phyloP scores from a whole-genome alignment of 2,797 vertebrate species.

The Onychomys torridus region DNA sequence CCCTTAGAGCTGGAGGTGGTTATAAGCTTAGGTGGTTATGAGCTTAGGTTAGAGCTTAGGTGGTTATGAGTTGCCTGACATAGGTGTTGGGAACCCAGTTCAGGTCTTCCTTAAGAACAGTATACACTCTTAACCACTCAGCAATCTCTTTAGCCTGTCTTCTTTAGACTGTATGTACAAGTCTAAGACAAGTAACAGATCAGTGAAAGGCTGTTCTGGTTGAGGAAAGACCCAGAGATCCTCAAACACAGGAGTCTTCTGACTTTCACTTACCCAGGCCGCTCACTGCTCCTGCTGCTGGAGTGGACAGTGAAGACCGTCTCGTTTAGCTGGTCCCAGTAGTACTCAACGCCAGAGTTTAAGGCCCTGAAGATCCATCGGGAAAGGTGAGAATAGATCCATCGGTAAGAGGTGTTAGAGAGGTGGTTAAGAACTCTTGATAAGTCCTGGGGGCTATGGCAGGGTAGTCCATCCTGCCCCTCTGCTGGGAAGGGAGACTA shows the following conservation, averaged over 20 bases:
- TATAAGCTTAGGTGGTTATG: neutral
- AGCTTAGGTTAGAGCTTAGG: too few species aligned
- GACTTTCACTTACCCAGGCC: constrained; percentile 89
- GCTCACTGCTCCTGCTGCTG: constrained; percentile 91
- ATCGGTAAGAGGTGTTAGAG: constrained; percentile 63
- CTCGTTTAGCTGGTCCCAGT: constrained; percentile 94
- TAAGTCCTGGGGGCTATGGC: neutral
- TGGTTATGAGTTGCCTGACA: neutral
- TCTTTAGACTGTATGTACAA: neutral
- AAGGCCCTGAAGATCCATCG: constrained; percentile 91
- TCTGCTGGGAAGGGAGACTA: neutral
- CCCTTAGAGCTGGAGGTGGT: neutral
- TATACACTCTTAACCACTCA: neutral
- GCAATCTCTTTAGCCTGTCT: neutral
- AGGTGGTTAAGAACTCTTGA: neutral
- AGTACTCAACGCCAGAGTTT: constrained; percentile 95
- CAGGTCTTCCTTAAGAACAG: neutral
- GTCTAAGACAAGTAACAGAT: neutral
- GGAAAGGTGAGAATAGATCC: constrained; percentile 57
- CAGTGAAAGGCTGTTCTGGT: neutral
- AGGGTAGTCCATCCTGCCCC: neutral
- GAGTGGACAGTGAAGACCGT: constrained; percentile 94
- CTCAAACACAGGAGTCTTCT: neutral
- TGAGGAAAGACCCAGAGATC: constrained; percentile 28
- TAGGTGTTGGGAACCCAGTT: neutral